Base-by-base conservation (phyloP, 2,888 invertebrate species). In the Chaetoderma sp. region DNA sequence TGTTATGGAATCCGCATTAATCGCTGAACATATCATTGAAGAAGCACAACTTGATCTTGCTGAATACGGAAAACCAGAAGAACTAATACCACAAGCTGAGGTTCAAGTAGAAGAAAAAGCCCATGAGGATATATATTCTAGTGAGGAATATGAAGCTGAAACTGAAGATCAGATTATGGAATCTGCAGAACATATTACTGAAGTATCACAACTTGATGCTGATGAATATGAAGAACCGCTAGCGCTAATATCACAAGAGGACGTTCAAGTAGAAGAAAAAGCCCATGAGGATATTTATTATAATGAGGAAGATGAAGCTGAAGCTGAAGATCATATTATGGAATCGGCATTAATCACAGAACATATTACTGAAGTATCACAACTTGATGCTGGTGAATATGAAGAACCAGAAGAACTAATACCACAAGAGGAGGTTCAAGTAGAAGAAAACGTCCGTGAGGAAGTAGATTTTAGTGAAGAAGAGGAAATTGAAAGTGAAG, bases 11-110 rank as follows among this genome's bases (percentile, higher is more conserved):
- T n/a, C n/a, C n/a, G n/a, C n/a, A n/a, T n/a, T n/a, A n/a, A n/a
- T n/a, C n/a, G n/a, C n/a, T n/a, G n/a, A 13, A 18, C 16, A 8
- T 33, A 39, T n/a, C 6, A 6, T 13, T 6, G 36, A 39, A 23
- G n/a, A 21, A 10, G 39, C n/a, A 23, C 23, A 16, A 77, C 63
- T 73, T 77, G 52, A 10, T 13, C 10, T 13, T 36, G 39, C 10
- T n/a, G n/a, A 13, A 13, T n/a, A 10, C n/a, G 39, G 39, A 36
- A n/a, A 36, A 36, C 10, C 39, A 36, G 39, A 36, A 13, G 10
- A 36, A 36, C 39, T 13, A 13, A 36, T 36, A n/a, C 10, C 10
- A 36, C 39, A 13, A n/a, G 93, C 93, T 82, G 88, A 92, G 72
- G 91, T 92, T 10, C 10, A 36, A 36, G n/a, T 36, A 36, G n/a